Base-by-base conservation (phyloP, 2,888 invertebrate genomes). In the Neocrepidodera transversa region DNA sequence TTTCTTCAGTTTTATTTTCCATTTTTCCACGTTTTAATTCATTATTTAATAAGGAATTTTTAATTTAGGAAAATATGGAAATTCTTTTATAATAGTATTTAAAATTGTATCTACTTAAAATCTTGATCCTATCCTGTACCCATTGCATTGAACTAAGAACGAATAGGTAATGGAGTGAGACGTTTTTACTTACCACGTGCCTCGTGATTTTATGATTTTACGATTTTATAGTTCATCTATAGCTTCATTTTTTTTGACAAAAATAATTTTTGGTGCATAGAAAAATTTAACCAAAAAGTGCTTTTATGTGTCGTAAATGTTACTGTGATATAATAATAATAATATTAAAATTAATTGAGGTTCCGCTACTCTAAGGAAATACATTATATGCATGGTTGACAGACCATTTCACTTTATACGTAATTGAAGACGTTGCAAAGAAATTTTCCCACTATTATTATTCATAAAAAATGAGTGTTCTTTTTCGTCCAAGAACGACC, bases 391-490 rank as follows among this genome's bases (percentile, higher is more conserved):
- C 52, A 30, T 53, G 52, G 42, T 26, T 23, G 28, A 20, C 43
- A 53, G 52, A 56, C 56, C 56, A 56, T 56, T n/a, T 23, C 13
- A 56, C 38, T 14, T 32, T 20, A 7, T n/a, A 17, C 7, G 16
- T 23, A 48, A 56, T 3, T 6, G 48, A 47, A 36, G 17, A 35
- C 14, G 18, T 23, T n/a, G 35, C 54, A 20, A 13, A 8, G 17
- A 40, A 16, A 28, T 38, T 56, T 56, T 56, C 56, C 56, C 56
- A 56, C 49, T 49, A 56, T 56, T 56, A 56, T 49, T 42, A 43
- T 55, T 49, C 47, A 48, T 14, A 14, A 45, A 28, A 45, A 7
- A n/a, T 2, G n/a, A n/a, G n/a, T 10, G n/a, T 40, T n/a, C 17
- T 18, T 17, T 20, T 40, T 13, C n/a, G 20, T 18, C 8, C 11